Evolutionary conservation across 92 coral and sea anemone genomes (phyloP).

Genomic region (Nematostella vectensis): DNA sequence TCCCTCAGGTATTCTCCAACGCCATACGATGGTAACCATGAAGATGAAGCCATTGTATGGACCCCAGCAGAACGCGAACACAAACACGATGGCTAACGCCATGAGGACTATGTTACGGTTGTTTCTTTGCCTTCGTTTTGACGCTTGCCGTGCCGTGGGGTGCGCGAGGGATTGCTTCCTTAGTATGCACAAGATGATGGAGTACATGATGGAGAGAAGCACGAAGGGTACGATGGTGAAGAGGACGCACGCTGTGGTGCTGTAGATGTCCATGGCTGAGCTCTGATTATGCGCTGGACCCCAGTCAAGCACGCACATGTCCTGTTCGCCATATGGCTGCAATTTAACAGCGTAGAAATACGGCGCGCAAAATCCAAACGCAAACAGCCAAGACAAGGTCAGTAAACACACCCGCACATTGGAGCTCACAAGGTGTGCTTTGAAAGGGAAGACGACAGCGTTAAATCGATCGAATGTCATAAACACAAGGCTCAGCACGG

Average conservation of each 20-base stretch:
- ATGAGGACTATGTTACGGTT: conserved; percentile 25
- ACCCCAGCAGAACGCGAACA: conserved; percentile 28
- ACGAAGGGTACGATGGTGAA: conserved; percentile 24
- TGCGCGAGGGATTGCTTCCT: conserved; percentile 17
- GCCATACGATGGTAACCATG: conserved; percentile 16
- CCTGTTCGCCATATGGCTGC: neutral
- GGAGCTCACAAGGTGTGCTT: conserved; percentile 18
- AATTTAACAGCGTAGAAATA: conserved; percentile 6
- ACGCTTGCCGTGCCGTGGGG: conserved; percentile 1
- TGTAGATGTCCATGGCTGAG: conserved; percentile 9
- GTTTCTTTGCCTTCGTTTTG: conserved; percentile 6
- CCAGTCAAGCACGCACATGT: conserved; percentile 9
- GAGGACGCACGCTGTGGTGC: conserved; percentile 12
- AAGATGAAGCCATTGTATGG: conserved; percentile 27
- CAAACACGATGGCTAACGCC: conserved; percentile 26
- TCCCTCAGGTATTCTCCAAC: conserved; percentile 7
- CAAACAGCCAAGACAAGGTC: conserved; percentile 18
- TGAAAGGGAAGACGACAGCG: conserved; percentile 30
- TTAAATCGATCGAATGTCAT: conserved; percentile 26
- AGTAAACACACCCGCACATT: conserved; percentile 13
- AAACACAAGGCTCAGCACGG: conserved; percentile 23
- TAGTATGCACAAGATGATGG: conserved; percentile 12
- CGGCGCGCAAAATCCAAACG: conserved; percentile 5
- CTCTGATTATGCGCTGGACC: conserved; percentile 6
- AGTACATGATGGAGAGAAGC: conserved; percentile 22